Conservation (phyloP, 2,888 invertebrate species). For the Hypselothyrea guttata region DNA sequence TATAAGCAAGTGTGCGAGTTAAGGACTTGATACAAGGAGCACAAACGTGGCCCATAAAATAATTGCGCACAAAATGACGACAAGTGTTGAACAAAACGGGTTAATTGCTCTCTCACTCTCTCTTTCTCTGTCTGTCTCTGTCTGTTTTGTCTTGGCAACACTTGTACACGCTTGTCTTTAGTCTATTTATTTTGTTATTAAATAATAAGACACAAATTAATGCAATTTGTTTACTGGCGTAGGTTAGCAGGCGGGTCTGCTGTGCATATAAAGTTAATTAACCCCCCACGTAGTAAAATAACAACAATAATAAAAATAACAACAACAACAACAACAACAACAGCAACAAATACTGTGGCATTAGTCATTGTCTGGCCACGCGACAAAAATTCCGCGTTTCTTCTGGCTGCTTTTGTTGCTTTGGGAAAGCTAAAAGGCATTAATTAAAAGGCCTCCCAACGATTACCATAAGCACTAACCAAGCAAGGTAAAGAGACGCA, state of each 20-base stretch:
- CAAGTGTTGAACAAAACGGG: conserved; percentile 51
- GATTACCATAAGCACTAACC: conserved; percentile 43
- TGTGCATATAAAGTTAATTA: conserved; percentile 50
- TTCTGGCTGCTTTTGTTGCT: conserved; percentile 1
- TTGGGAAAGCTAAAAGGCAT: conserved; percentile 62
- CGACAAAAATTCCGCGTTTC: conserved; percentile 37
- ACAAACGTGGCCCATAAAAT: conserved; percentile 41
- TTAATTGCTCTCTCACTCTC: conserved; percentile 47
- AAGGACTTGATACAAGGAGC: no score
- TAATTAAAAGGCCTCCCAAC: conserved; percentile 50
- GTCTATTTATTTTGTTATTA: conserved; percentile 73
- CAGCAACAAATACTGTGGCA: conserved; percentile 27
- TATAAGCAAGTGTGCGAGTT: conserved; percentile 1
- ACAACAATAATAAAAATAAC: conserved; percentile 8
- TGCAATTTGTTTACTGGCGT: conserved; percentile 70
- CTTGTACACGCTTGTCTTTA: conserved; percentile 52
- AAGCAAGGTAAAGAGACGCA: conserved; percentile 3
- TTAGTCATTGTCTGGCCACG: conserved; percentile 71
- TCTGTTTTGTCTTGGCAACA: no score
- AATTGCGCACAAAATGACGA: conserved; percentile 53
- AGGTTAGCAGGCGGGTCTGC: no score
- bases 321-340: conserved; percentile 12
- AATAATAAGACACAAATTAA: conserved; percentile 75
- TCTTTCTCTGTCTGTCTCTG: no score
- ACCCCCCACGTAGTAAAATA: conserved; percentile 44